Evolutionary conservation across 2,113 vertebrate genomes (phyloP).

Genomic region (Phylloscopus trochilus): DNA sequence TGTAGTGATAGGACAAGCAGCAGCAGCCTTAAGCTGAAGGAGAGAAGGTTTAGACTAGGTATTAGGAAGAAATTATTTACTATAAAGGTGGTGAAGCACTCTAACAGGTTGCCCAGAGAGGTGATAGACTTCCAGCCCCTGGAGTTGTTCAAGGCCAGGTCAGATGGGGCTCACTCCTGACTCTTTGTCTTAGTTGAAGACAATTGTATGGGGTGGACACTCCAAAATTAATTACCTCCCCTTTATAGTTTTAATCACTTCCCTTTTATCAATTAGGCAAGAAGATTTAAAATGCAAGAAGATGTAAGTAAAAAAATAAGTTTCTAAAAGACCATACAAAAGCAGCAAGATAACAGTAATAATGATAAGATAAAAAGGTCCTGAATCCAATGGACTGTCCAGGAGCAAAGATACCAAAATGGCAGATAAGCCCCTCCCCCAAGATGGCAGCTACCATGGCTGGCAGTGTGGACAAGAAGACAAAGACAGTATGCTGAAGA

Average conservation of each 20-base stretch:
- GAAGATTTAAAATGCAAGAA: background rate
- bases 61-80: background rate
- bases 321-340: background rate
- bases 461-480: rapidly evolving
- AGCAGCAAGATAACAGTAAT: background rate
- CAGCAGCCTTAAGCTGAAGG: background rate
- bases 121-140: background rate
- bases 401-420: background rate
- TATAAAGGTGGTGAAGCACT: background rate
- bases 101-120: background rate
- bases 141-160: background rate
- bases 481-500: rapidly evolving
- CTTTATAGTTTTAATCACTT: background rate
- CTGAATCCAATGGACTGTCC: background rate
- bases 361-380: background rate
- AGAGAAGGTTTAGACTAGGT: background rate
- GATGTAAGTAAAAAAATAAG: background rate
- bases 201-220: too few relatives aligned
- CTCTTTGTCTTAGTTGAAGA: background rate
- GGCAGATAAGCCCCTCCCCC: background rate
- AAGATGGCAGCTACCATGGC: rapidly evolving
- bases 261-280: background rate
- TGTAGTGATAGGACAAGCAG: background rate
- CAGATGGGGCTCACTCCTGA: background rate
- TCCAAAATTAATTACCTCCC: background rate